phyloP scores from a whole-genome alignment of 2,797 vertebrate genomes.

The Pachyuromys duprasi region DNA sequence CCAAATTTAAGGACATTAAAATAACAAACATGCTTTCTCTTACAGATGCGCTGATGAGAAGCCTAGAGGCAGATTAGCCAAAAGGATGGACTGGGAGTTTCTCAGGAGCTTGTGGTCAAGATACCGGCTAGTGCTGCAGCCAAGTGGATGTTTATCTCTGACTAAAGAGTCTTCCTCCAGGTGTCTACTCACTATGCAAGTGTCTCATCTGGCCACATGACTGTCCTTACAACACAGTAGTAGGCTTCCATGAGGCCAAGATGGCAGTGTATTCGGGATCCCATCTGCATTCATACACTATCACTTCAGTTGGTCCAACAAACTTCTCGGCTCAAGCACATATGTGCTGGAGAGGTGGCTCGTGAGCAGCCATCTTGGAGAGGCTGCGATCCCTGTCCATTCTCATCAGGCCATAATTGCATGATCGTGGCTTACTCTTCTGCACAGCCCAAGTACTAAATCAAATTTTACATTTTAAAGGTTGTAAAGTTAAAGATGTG shows the following conservation, averaged over 20 bases:
- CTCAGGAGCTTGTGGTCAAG: neutral
- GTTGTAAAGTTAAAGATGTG: neutral
- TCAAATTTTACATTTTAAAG: slow-evolving; percentile 33
- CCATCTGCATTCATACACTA: neutral
- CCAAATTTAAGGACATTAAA: neutral
- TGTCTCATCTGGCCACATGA: neutral
- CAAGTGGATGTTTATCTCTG: neutral
- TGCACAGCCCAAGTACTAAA: neutral
- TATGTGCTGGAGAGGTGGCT: neutral
- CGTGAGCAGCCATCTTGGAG: neutral
- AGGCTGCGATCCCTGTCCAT: neutral
- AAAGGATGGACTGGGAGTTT: neutral
- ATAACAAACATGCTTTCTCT: neutral
- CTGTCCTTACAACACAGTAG: neutral
- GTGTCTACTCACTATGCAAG: neutral
- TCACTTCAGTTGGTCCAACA: neutral
- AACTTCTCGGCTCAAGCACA: neutral
- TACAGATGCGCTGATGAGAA: neutral
- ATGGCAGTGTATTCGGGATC: neutral
- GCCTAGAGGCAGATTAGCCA: neutral
- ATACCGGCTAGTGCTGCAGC: neutral
- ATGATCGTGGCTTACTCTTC: neutral
- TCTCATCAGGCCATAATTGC: neutral
- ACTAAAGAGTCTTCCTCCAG: neutral
- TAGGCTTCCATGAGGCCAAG: neutral